phyloP scores from a whole-genome alignment of 2,113 vertebrate species.

The Leiothrix lutea region DNA sequence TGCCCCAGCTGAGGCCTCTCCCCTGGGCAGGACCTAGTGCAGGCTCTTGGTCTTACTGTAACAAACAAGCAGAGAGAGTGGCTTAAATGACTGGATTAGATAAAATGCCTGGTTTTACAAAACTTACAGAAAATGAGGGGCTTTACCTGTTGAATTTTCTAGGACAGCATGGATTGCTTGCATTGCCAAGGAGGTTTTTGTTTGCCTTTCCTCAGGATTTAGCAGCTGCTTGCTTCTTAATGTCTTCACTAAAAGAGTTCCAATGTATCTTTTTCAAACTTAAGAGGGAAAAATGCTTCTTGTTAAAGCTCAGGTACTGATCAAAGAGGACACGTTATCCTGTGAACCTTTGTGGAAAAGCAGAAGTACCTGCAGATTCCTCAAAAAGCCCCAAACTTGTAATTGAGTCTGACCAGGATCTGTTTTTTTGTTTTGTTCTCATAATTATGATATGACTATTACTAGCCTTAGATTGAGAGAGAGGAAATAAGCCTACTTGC shows the following conservation, averaged over 20 bases:
- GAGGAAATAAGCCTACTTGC: neutral
- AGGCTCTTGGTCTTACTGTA: accelerated
- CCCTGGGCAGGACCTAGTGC: accelerated
- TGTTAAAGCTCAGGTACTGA: neutral
- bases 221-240: neutral
- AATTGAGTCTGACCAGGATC: neutral
- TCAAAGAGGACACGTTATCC: neutral
- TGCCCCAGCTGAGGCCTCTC: neutral
- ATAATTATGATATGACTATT: neutral
- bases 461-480: no score
- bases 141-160: neutral
- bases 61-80: accelerated
- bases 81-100: accelerated
- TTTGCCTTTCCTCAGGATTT: neutral
- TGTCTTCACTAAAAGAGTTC: neutral
- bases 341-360: neutral
- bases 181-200: accelerated
- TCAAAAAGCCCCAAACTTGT: accelerated
- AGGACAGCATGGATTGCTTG: accelerated
- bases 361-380: neutral
- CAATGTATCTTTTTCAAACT: neutral
- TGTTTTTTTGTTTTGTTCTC: neutral
- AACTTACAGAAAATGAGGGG: accelerated
- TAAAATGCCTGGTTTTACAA: neutral
- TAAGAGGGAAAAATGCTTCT: no score